These are phyloP conservation scores for Nomada fabriciana DNA, from an alignment of 2,888 invertebrate species.

Conservation along the genomic window DNA sequence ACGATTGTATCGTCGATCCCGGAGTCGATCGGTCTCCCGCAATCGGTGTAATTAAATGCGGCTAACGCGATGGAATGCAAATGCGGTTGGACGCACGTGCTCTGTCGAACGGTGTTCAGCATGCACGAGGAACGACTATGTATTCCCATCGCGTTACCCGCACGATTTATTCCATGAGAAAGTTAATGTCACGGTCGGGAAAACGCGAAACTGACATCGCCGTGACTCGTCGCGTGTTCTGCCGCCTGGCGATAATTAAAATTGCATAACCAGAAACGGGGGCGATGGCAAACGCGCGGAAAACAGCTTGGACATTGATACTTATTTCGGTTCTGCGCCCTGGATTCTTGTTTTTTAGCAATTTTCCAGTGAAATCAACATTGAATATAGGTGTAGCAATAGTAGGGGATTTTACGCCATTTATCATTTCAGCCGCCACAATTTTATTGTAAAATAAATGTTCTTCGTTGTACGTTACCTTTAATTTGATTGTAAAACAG, in stretches of 20 bases:
- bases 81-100: conserved; percentile 38
- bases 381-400: too few relatives aligned
- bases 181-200: conserved; percentile 53
- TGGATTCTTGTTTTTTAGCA: too few relatives aligned
- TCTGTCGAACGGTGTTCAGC: conserved; percentile 39
- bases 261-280: neutral
- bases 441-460: too few relatives aligned
- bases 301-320: neutral
- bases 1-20: neutral
- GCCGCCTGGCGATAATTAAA: neutral
- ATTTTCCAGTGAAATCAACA: too few relatives aligned
- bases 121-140: conserved; percentile 24
- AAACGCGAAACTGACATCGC: conserved; percentile 38
- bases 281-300: neutral
- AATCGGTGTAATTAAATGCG: conserved; percentile 47
- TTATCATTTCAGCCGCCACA: too few relatives aligned
- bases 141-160: neutral
- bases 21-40: conserved; percentile 17
- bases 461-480: too few relatives aligned
- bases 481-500: neutral
- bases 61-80: conserved; percentile 48
- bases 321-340: too few relatives aligned
- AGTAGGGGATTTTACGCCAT: too few relatives aligned
- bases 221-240: neutral
- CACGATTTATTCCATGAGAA: conserved; percentile 41